A percentile compares a stretch with the other conserved stretches of the same genome.
phyloP scores from a whole-genome alignment of 2,888 invertebrate genomes.

The Caenorhabditis sulstoni region DNA sequence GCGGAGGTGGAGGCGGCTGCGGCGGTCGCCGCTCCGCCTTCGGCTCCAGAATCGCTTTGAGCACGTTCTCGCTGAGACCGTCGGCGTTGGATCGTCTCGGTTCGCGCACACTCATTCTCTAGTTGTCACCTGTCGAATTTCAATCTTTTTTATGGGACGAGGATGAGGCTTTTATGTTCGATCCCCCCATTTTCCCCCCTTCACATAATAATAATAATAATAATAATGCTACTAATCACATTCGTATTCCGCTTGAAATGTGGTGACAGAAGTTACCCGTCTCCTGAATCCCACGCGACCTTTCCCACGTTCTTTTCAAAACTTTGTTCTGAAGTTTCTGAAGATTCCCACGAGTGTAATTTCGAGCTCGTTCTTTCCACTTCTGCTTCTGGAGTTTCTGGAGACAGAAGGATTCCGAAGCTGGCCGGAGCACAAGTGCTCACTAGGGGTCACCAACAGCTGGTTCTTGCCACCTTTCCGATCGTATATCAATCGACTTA shows the following conservation, averaged over 20 bases:
- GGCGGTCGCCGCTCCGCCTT: neutral
- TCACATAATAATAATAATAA: conserved; percentile 4
- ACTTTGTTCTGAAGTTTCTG: conserved; percentile 3
- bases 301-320: conserved; percentile 30
- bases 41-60: conserved; percentile 40
- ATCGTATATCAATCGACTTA: conserved; percentile 50
- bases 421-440: conserved; percentile 14
- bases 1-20: too few species aligned
- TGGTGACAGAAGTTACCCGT: conserved; percentile 7
- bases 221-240: neutral
- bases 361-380: too few species aligned
- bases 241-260: conserved; percentile 35
- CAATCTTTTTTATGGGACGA: conserved; percentile 30
- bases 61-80: conserved; percentile 39
- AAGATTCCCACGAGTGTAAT: neutral
- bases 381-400: too few species aligned
- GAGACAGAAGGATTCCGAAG: neutral
- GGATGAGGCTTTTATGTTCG: conserved; percentile 5
- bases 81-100: conserved; percentile 47
- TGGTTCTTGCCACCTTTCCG: conserved; percentile 43
- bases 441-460: conserved; percentile 33
- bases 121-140: conserved; percentile 36
- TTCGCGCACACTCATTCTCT: conserved; percentile 32
- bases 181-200: neutral
- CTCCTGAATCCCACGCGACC: conserved; percentile 26